Evolutionary conservation across 2,113 vertebrate species (phyloP), one percentile per base, ranked within the genome.

Genomic region (Pogona vitticeps): DNA sequence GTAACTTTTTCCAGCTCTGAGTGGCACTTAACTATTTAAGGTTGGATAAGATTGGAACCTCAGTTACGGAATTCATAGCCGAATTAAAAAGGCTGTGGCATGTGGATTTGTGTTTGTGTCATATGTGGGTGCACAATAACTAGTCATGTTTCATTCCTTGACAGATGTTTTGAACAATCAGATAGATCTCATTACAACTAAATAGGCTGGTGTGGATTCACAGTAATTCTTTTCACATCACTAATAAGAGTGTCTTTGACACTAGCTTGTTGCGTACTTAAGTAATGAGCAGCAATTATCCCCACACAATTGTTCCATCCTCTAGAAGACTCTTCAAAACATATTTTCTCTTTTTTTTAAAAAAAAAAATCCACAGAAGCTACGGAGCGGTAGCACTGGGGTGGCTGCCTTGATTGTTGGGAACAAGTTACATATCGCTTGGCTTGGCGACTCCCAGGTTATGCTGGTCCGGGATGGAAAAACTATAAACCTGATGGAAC

Each of bases 401-500:
- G 98, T 99, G 40, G 97, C 96, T 0, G 97, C 95, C 0, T 91
- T 99, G 91, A 94, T 99, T 56, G 94, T 96, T 0, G 97, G 96
- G 31, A 94, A 92, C 68, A 92, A 94, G 68, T 93, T 99, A 1
- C 97, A 97, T 1, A 90, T 99, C 13, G 97, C 98, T 12, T 99
- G 98, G 98, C 96, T 99, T 0, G 98, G 98, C 42, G 98, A 99
- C 95, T 99, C 98, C 0, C 98, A 99, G 92, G 97, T 97, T 36
- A 92, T 98, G 90, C 95, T 99, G 86, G 98, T 99, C 90, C 95
- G 96, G 87, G 94, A 96, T 52, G 98, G 97, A 21, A 95, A 95
- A 80, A 96, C 94, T 6, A 94, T 99, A 61, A 96, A 95, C 0
- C 95, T 99, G 68, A 98, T 99, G 98, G 98, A 99, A 46, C 98